Base-by-base conservation (phyloP, 2,113 vertebrate genomes). In the Telmatochromis brachygnathus region DNA sequence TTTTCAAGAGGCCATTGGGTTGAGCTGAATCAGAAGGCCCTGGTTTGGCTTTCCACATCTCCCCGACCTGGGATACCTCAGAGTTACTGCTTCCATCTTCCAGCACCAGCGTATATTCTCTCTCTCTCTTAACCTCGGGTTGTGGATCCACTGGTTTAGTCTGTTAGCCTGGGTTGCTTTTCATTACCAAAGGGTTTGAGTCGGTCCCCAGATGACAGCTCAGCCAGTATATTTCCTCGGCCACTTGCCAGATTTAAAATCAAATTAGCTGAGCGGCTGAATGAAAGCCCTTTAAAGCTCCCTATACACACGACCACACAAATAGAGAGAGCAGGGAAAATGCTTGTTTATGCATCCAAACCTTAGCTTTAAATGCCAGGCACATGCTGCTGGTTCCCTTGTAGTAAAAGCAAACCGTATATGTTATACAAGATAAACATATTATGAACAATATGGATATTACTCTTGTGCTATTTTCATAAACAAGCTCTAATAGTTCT, bases 221-320 rank as follows among this genome's bases (percentile, higher is more conserved):
- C 91, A 87, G 83, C 54, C 90, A 88, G 37, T 42, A 58, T 84
- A 90, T 90, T 91, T 87, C 82, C 82, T 89, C 89, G 55, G 83
- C 90, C 89, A 85, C 84, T 91, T 84, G 75, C 90, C 87, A 92
- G 88, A 93, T 92, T 94, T 82, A 85, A 94, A 94, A 95, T 93
- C 87, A 93, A 94, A 95, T 95, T 92, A 95, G 70, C 92, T 14
- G 90, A 93, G 83, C 70, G 3, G 82, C 87, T 88, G 90, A 91
- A 89, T 85, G 85, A 92, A 91, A 94, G 89, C 89, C 87, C 86
- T 87, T 90, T 89, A 87, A 93, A 87, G 82, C 84, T 82, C 47
- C 62, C 7, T 9, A 21, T 82, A 68, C 60, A 58, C 84, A 45
- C 23, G 30, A 14, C 58, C 83, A 55, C 49, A 81, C 85, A 84